Conservation (phyloP, 2,888 invertebrate species). For the Tanytarsus gracilentus region DNA sequence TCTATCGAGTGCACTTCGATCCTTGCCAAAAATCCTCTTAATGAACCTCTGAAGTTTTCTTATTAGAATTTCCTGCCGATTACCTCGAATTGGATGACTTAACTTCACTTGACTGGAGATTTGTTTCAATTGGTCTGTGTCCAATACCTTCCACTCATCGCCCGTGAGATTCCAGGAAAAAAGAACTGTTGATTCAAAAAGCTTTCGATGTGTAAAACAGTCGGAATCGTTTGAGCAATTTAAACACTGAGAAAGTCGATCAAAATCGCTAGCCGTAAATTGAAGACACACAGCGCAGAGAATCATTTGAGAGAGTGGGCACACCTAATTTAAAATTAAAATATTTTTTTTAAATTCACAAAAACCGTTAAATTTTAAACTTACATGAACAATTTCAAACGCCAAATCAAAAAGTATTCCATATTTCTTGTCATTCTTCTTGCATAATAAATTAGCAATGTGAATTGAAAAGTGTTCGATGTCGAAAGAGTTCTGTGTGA, state of each 20-base stretch:
- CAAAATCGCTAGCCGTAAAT: conserved; percentile 41
- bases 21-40: conserved; percentile 37
- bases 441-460: conserved; percentile 42
- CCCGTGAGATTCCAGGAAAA: conserved; percentile 43
- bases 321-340: conserved; percentile 34
- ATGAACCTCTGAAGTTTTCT: conserved; percentile 37
- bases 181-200: conserved; percentile 41
- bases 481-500: conserved; percentile 43
- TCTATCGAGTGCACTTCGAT: conserved; percentile 35
- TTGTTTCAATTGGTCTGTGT: conserved; percentile 41
- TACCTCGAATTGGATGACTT: conserved; percentile 26
- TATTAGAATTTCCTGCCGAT: conserved; percentile 32
- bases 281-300: conserved; percentile 41
- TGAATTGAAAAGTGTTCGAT: conserved; percentile 43
- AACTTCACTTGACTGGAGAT: conserved; percentile 32
- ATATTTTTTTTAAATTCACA: not conserved
- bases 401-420: conserved; percentile 44
- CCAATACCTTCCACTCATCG: conserved; percentile 42
- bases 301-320: conserved; percentile 39
- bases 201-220: conserved; percentile 40
- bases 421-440: conserved; percentile 42
- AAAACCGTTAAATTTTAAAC: conserved; percentile 9
- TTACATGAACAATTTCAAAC: conserved; percentile 40
- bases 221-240: conserved; percentile 39
- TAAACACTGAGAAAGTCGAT: conserved; percentile 35